Evolutionary conservation across 2,113 vertebrate genomes (phyloP).

Genomic region (Galemys pyrenaicus): DNA sequence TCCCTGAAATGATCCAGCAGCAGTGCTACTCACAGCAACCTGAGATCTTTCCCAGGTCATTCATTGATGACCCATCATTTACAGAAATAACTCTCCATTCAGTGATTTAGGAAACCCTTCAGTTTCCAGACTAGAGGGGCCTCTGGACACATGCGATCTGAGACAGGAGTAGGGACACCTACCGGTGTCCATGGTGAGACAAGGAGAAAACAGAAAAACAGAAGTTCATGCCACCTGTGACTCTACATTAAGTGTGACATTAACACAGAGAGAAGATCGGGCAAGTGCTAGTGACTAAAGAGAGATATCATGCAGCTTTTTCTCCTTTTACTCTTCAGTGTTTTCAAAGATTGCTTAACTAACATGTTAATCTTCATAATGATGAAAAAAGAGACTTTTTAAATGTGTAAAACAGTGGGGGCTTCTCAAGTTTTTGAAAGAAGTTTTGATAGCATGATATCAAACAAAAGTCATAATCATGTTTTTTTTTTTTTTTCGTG

Average conservation of each 20-base stretch:
- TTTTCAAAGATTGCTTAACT: background rate
- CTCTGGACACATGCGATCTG: background rate
- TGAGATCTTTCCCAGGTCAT: background rate
- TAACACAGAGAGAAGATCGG: background rate
- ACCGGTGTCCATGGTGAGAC: background rate
- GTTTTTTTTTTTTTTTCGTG: background rate
- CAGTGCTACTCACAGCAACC: background rate
- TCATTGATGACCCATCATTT: background rate
- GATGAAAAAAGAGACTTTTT: background rate
- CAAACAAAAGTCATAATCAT: constrained; percentile 27
- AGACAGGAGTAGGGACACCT: background rate
- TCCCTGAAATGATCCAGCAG: background rate
- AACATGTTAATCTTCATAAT: background rate
- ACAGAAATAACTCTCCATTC: background rate
- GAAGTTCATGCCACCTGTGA: background rate
- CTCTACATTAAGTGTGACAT: background rate
- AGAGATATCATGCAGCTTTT: background rate
- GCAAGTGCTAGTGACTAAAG: background rate
- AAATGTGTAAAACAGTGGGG: background rate
- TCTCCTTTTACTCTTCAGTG: background rate
- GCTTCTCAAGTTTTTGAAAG: background rate
- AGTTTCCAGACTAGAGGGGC: background rate
- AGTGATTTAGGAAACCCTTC: background rate
- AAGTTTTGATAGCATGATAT: background rate
- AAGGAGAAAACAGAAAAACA: background rate